A percentile compares a stretch with the other conserved stretches of the same genome.
These are phyloP conservation scores for Nycteola revayana DNA, from an alignment of 2,888 invertebrate species.

Conservation along the genomic window DNA sequence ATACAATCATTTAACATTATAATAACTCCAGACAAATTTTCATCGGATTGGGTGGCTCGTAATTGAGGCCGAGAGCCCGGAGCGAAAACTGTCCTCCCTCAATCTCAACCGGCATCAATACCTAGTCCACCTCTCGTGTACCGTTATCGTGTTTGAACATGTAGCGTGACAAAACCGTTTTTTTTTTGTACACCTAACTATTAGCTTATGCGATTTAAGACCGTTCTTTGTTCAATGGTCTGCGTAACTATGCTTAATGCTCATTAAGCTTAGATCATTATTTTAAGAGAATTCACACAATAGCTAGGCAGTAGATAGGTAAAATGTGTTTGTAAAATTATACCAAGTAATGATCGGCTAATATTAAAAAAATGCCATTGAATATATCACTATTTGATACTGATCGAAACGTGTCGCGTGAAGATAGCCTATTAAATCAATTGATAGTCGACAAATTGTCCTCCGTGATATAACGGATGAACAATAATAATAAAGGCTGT, in stretches of 20 bases:
- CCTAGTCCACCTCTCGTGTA: constrained; percentile 35
- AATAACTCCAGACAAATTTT: too few species aligned
- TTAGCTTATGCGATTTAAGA: constrained; percentile 31
- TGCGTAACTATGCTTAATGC: constrained; percentile 24
- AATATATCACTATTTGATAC: constrained; percentile 10
- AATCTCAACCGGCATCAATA: constrained; percentile 31
- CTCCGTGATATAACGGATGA: constrained; percentile 28
- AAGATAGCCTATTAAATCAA: constrained; percentile 7
- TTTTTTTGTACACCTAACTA: constrained; percentile 18
- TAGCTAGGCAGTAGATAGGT: too few species aligned
- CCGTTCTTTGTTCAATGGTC: constrained; percentile 27
- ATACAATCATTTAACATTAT: too few species aligned
- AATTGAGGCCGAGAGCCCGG: constrained; percentile 4
- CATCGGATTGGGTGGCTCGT: too few species aligned
- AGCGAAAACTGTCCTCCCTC: constrained; percentile 30
- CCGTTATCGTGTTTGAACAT: constrained; percentile 63
- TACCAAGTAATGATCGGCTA: too few species aligned
- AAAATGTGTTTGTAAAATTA: too few species aligned
- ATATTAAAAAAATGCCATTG: too few species aligned
- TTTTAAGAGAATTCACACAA: constrained; percentile 18
- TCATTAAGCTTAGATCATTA: constrained; percentile 22
- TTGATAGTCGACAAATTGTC: constrained; percentile 17
- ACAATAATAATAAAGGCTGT: constrained; percentile 37
- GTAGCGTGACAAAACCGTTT: constrained; percentile 35
- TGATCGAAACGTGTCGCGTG: constrained; percentile 6